Percentiles rank a stretch among this genome's conserved stretches.
phyloP scores from a whole-genome alignment of 2,888 invertebrate species.

The Apodemia mormo region DNA sequence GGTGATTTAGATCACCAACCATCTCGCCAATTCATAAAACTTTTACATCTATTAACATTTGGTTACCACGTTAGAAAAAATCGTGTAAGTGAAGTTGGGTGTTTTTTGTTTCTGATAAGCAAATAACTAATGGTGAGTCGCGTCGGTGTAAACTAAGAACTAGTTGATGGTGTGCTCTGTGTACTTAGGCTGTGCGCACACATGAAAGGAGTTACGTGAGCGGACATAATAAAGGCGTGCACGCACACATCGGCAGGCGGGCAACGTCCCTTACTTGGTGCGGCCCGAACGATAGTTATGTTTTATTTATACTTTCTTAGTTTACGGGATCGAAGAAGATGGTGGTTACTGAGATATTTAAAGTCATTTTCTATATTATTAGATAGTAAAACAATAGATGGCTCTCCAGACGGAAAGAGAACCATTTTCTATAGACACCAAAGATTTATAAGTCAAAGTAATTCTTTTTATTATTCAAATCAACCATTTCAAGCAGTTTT shows the following conservation, averaged over 20 bases:
- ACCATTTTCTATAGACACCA: too few species aligned
- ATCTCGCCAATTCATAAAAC: too few species aligned
- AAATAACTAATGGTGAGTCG: constrained; percentile 28
- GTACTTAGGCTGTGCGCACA: constrained; percentile 68
- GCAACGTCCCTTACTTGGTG: constrained; percentile 72
- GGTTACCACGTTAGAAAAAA: too few species aligned
- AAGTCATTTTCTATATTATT: too few species aligned
- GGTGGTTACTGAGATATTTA: constrained; percentile 49
- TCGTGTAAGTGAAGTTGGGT: background rate
- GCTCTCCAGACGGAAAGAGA: too few species aligned
- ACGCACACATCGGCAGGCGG: constrained; percentile 51
- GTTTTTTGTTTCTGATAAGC: background rate
- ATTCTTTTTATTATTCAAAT: too few species aligned
- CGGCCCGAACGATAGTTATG: constrained; percentile 60
- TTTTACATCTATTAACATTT: too few species aligned
- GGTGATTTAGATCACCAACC: too few species aligned
- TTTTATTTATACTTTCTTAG: constrained; percentile 76
- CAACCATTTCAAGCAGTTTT: too few species aligned
- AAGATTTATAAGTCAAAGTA: too few species aligned
- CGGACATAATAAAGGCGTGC: constrained; percentile 58
- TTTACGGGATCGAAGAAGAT: constrained; percentile 49
- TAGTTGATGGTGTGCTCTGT: constrained; percentile 51
- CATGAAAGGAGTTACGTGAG: constrained; percentile 53
- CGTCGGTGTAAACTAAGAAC: constrained; percentile 48
- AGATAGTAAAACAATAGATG: too few species aligned